Percentiles rank a stretch among this genome's conserved stretches.
Evolutionary conservation across 2,888 invertebrate species (phyloP).

Genomic region (Tenthredo mesomela): DNA sequence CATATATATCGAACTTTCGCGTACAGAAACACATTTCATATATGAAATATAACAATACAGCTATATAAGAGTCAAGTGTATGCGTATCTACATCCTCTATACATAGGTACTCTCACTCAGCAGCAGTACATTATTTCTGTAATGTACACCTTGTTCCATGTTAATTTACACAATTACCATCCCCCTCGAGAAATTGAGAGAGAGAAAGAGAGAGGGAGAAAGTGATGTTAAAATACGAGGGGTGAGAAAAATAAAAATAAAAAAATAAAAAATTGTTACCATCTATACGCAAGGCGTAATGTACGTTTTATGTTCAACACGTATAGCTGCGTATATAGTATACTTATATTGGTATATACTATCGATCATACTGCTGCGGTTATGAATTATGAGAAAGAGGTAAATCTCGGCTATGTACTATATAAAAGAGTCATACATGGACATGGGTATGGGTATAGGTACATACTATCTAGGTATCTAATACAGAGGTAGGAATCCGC

Average conservation of each 20-base stretch:
- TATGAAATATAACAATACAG: not conserved
- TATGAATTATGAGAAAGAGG: not conserved
- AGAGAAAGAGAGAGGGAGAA: not conserved
- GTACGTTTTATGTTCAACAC: not conserved
- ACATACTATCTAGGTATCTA: slow-evolving; percentile 11
- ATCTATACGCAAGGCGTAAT: not conserved
- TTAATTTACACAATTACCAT: slow-evolving; percentile 1
- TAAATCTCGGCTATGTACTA: not conserved
- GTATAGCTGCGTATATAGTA: not conserved
- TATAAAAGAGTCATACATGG: not conserved
- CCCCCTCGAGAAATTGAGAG: not conserved
- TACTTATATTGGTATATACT: not conserved
- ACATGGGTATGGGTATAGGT: no score
- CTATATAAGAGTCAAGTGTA: not conserved
- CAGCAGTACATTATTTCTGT: not conserved
- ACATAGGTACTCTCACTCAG: not conserved
- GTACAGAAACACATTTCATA: not conserved
- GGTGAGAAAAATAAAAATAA: not conserved
- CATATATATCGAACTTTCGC: not conserved
- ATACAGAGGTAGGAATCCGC: slow-evolving; percentile 41
- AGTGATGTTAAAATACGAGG: not conserved
- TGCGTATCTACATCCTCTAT: not conserved
- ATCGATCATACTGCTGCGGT: not conserved
- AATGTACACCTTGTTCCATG: not conserved
- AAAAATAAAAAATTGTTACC: not conserved